Conservation (phyloP, 64 coral and sea anemone genomes). For the Montipora capricornis region DNA sequence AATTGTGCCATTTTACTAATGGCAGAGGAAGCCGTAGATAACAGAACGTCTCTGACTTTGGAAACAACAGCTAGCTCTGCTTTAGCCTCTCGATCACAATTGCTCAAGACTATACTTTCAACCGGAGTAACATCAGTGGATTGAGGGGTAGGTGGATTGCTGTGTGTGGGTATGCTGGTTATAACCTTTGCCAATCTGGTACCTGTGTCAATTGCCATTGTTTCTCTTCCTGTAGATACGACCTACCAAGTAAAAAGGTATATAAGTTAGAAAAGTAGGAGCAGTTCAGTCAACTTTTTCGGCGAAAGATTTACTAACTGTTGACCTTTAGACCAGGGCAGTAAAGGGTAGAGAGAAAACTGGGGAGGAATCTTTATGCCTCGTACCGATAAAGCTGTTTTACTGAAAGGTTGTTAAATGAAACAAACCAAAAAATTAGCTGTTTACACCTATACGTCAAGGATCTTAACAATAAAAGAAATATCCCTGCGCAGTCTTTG, state of each 20-base stretch:
- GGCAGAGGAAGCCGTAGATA: slow-evolving; percentile 4
- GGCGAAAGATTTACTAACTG: not conserved
- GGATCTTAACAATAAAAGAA: slow-evolving; percentile 10
- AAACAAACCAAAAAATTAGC: not conserved
- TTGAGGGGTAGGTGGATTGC: not conserved
- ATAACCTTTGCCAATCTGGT: slow-evolving; percentile 7
- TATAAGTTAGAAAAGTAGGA: slow-evolving; percentile 10
- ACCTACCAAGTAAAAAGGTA: slow-evolving; percentile 22
- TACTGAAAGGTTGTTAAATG: slow-evolving; percentile 3
- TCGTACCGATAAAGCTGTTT: not conserved
- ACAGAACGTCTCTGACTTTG: no score
- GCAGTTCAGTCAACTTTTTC: slow-evolving; percentile 1
- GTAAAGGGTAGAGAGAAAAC: slow-evolving; percentile 10
- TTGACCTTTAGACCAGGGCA: not conserved
- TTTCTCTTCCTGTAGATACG: not conserved
- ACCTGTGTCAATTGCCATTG: slow-evolving; percentile 14
- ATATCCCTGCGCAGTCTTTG: slow-evolving; percentile 11
- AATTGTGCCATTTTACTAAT: slow-evolving; percentile 20
- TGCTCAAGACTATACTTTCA: slow-evolving; percentile 22
- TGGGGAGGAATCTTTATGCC: slow-evolving; percentile 12
- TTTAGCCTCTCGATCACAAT: not conserved
- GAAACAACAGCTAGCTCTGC: not conserved
- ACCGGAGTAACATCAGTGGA: slow-evolving; percentile 12
- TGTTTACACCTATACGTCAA: not conserved
- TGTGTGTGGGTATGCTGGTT: slow-evolving; percentile 4